Evolutionary conservation across 1,140 invertebrate species (phyloP).

Genomic region (Aphis craccivora): DNA sequence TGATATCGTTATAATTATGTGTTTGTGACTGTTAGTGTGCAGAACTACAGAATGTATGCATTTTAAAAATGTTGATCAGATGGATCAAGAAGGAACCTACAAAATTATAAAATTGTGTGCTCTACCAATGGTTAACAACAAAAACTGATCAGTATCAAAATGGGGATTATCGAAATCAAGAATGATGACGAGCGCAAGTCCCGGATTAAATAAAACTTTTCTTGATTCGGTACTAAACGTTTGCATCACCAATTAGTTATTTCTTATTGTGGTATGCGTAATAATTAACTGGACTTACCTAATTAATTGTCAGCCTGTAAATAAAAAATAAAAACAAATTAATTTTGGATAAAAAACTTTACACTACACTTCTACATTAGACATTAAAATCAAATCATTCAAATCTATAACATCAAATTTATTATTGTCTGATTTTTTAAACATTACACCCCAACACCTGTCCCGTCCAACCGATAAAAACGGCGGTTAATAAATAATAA

Average conservation of each 20-base stretch:
- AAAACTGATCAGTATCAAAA: no score
- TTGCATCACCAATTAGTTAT: background rate
- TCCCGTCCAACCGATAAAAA: background rate
- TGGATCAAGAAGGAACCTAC: no score
- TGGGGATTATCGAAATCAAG: no score
- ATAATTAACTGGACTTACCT: background rate
- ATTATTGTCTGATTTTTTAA: background rate
- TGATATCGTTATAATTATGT: no score
- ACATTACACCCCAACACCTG: background rate
- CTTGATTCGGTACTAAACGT: background rate
- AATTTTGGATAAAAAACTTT: background rate
- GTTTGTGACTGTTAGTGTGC: no score
- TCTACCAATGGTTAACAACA: no score
- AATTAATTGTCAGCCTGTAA: background rate
- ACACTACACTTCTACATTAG: background rate
- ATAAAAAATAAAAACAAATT: background rate
- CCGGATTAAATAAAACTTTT: background rate
- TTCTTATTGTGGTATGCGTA: background rate
- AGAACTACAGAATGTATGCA: no score
- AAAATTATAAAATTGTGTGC: no score
- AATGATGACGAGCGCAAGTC: background rate
- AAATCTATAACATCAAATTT: background rate
- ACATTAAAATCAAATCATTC: no score
- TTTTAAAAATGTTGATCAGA: no score
- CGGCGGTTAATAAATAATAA: conserved; percentile 19